Conservation (phyloP, 2,797 vertebrate genomes). For the Macroramphosus scolopax region DNA sequence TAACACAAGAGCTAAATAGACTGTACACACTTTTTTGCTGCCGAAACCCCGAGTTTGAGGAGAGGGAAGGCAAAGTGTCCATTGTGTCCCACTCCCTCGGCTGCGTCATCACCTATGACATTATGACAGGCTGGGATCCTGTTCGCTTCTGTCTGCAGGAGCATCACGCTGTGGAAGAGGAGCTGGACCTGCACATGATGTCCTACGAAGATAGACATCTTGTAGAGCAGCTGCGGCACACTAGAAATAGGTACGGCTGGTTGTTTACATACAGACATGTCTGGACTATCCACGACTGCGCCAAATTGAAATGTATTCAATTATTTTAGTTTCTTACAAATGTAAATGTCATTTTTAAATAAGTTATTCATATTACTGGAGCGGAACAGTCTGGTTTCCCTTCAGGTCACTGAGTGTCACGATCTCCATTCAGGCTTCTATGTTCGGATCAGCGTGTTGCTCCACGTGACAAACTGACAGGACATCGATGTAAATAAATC, state of each 20-base stretch:
- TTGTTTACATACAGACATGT: too few relatives aligned
- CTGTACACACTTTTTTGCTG: conserved; percentile 94
- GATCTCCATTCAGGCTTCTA: too few relatives aligned
- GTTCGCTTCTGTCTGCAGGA: conserved; percentile 91
- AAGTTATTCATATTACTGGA: too few relatives aligned
- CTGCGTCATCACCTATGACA: conserved; percentile 97
- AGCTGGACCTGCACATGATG: conserved; percentile 83
- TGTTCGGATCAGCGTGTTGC: too few relatives aligned
- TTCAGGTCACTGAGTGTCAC: too few relatives aligned
- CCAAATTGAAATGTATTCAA: too few relatives aligned
- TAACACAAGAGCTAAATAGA: conserved; percentile 94
- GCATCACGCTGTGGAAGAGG: conserved; percentile 85
- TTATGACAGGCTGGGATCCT: conserved; percentile 98
- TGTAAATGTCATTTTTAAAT: too few relatives aligned
- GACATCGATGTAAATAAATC: too few relatives aligned
- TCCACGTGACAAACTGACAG: too few relatives aligned
- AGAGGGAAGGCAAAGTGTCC: conserved; percentile 91
- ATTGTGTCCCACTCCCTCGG: conserved; percentile 97
- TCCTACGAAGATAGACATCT: conserved; percentile 86
- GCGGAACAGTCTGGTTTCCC: too few relatives aligned
- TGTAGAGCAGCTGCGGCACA: conserved; percentile 86
- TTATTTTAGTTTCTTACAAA: too few relatives aligned
- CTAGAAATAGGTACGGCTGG: conserved; percentile 82
- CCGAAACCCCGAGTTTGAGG: conserved; percentile 93
- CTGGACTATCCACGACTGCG: too few relatives aligned